A percentile compares a stretch with the other conserved stretches of the same genome.
Evolutionary conservation across 2,888 invertebrate genomes (phyloP).

Genomic region (Acanthopleura granulata): DNA sequence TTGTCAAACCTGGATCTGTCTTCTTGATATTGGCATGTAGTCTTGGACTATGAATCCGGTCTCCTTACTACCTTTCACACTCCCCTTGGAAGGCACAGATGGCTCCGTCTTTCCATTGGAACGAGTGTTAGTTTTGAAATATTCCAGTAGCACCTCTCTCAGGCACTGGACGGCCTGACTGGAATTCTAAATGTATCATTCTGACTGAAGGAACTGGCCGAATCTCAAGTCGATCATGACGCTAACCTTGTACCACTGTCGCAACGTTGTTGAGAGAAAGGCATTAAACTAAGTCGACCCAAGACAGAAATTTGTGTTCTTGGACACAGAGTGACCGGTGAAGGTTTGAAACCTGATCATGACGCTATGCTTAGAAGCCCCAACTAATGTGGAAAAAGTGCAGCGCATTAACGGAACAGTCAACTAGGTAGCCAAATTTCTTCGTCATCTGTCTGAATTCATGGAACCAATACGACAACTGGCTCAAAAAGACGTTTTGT

Average conservation of each 20-base stretch:
- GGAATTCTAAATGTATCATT: constrained; percentile 28
- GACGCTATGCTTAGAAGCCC: constrained; percentile 26
- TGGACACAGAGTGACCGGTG: constrained; percentile 22
- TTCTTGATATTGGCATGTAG: constrained; percentile 8
- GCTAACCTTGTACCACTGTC: constrained; percentile 23
- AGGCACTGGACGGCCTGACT: constrained; percentile 26
- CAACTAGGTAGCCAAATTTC: neutral
- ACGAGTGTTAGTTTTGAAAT: constrained; percentile 27
- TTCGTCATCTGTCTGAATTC: neutral
- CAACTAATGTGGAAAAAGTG: constrained; percentile 4
- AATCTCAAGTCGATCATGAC: constrained; percentile 26
- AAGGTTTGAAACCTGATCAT: constrained; percentile 29
- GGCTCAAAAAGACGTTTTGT: neutral
- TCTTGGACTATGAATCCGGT: constrained; percentile 19
- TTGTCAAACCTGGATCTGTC: constrained; percentile 7
- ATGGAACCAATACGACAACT: constrained; percentile 10
- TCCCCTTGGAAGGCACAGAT: constrained; percentile 27
- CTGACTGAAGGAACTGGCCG: constrained; percentile 23
- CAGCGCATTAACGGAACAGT: neutral
- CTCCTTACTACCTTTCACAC: constrained; percentile 32
- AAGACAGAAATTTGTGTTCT: neutral
- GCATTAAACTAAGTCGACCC: neutral
- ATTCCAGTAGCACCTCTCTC: constrained; percentile 27
- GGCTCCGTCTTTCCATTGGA: constrained; percentile 31
- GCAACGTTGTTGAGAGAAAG: neutral